Base-by-base conservation (phyloP, 2,888 invertebrate species). In the Agrilus cyanescens region DNA sequence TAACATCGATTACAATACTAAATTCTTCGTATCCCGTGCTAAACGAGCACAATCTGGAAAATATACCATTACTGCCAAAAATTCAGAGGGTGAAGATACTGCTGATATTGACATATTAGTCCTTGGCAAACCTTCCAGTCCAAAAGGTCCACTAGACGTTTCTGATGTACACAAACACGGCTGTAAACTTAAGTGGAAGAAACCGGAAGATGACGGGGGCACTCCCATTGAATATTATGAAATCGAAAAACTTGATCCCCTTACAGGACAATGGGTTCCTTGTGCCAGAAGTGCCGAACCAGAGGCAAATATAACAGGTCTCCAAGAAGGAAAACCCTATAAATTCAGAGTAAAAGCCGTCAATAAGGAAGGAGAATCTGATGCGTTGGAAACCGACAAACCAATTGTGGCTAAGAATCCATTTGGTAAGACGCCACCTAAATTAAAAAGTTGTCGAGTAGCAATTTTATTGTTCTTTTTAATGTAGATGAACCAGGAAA, bases 381-480 rank as follows among this genome's bases (percentile, higher is more conserved):
- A 97, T 64, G 94, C 94, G 46, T 71, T 98, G 43, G 93, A 91
- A 66, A 86, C 94, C 0, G 93, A 93, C 49, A 86, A 87, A 58
- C 79, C 93, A 8, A 94, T 95, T 50, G 80, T 95, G 56, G 97
- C 98, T 44, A 98, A 97, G 70, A 98, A 98, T 86, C 97, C 97
- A 49, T 98, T 88, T 68, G 95, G 86, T 86, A 63, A 71, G 73
- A 63, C 4, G 12, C 15, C 2, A 12, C 8, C 31, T 12, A 10
- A 12, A 32, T 14, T 14, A 14, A 20, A 3, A n/a, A 34, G 33
- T 35, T 10, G 34, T 50, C 49, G 14, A 35, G 41, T 32, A 34
- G 35, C 16, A 47, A 25, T 32, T 30, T 36, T 43, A 32, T 10
- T 33, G 38, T 46, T 39, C 33, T 20, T 40, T 8, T 44, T 20